Conservation (phyloP, 2,797 vertebrate genomes). For the Gallinago solitaria region DNA sequence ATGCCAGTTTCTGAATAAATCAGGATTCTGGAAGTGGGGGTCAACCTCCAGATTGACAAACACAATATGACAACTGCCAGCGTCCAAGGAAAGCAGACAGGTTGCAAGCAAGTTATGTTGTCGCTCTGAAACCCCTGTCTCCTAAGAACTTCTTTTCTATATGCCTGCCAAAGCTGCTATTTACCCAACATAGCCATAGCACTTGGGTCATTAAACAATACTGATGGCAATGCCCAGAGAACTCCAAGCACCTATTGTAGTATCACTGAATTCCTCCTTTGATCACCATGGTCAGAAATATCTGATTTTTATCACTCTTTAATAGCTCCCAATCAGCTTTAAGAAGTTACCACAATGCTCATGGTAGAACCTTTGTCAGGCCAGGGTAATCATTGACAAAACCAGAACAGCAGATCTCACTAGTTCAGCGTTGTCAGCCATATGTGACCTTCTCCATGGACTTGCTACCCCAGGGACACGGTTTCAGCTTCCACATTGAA, state of each 20-base stretch:
- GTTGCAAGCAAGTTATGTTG: neutral
- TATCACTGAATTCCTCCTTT: slow-evolving; percentile 70
- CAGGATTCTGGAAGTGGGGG: neutral
- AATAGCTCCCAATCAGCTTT: slow-evolving; percentile 65
- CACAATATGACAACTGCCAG: neutral
- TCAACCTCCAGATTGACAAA: neutral
- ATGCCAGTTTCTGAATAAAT: neutral
- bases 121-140: neutral
- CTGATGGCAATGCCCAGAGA: slow-evolving; percentile 50
- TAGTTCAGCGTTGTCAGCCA: neutral
- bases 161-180: slow-evolving; percentile 27
- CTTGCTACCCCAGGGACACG: neutral
- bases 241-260: slow-evolving; percentile 63
- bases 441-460: slow-evolving; percentile 2
- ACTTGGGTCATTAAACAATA: slow-evolving; percentile 74
- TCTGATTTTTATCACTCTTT: slow-evolving; percentile 74
- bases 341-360: slow-evolving; percentile 67
- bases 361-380: slow-evolving; percentile 58
- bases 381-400: slow-evolving; percentile 71
- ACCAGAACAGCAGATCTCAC: slow-evolving; percentile 29
- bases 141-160: neutral
- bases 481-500: neutral
- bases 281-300: slow-evolving; percentile 68
- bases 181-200: slow-evolving; percentile 31
- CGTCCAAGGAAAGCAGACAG: neutral